Evolutionary conservation across 2,888 invertebrate genomes (phyloP).

Genomic region (Mantis religiosa): DNA sequence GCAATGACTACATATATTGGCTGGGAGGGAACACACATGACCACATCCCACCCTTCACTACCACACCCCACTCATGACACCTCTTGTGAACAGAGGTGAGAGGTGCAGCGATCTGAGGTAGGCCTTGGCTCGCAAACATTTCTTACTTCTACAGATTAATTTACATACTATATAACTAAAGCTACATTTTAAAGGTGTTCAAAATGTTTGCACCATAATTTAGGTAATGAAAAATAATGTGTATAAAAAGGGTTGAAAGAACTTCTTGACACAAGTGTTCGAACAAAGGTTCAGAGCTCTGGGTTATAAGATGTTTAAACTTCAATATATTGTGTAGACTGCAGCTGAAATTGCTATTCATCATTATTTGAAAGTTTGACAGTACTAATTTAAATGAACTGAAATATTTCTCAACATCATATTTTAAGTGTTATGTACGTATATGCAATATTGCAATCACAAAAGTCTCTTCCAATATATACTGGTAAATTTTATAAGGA

Average conservation of each 20-base stretch:
- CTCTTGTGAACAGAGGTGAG: too few species aligned
- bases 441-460: not conserved
- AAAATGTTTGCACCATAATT: not conserved
- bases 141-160: not conserved
- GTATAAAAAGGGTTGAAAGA: not conserved
- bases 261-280: not conserved
- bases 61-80: too few species aligned
- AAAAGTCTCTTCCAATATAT: constrained; percentile 3
- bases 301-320: not conserved
- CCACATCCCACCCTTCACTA: too few species aligned
- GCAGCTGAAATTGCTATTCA: not conserved
- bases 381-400: not conserved
- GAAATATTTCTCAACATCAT: not conserved
- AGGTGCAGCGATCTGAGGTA: too few species aligned
- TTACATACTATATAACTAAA: not conserved
- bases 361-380: not conserved
- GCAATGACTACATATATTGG: too few species aligned
- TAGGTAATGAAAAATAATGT: not conserved
- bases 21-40: too few species aligned
- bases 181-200: not conserved
- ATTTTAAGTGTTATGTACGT: not conserved
- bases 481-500: not conserved
- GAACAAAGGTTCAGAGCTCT: not conserved
- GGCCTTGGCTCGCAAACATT: too few species aligned
- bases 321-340: not conserved